A percentile compares a stretch with the other conserved stretches of the same genome.
phyloP scores from a whole-genome alignment of 2,888 invertebrate species.

The Stenchaetothrips biformis region DNA sequence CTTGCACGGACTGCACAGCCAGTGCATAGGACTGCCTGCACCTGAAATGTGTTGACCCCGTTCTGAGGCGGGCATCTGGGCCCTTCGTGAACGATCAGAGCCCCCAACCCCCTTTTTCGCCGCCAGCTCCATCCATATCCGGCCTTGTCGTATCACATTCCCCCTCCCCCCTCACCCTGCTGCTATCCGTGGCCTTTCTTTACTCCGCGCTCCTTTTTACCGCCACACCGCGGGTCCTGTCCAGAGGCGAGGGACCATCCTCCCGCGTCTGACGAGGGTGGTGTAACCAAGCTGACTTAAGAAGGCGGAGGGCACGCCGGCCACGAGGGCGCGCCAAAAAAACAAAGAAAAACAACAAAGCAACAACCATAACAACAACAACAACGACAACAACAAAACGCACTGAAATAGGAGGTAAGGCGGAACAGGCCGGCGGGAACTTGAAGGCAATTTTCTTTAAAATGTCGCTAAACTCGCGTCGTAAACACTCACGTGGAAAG shows the following conservation, averaged over 20 bases:
- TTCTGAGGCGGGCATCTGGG: slow-evolving; percentile 42
- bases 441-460: too few relatives aligned
- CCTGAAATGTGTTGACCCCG: slow-evolving; percentile 19
- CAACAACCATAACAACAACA: too few relatives aligned
- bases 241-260: not conserved
- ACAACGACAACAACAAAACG: too few relatives aligned
- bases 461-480: too few relatives aligned
- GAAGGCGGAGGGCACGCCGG: not conserved
- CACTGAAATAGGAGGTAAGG: too few relatives aligned
- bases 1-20: not conserved
- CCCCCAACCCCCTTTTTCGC: slow-evolving; percentile 39
- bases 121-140: not conserved
- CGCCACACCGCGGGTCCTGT: not conserved
- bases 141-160: slow-evolving; percentile 3
- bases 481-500: too few relatives aligned
- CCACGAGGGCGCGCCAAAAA: not conserved
- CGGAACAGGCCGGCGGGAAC: too few relatives aligned
- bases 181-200: not conserved
- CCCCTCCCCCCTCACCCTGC: not conserved
- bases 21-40: not conserved
- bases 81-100: slow-evolving; percentile 46
- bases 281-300: not conserved
- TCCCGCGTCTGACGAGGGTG: not conserved
- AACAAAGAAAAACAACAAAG: not conserved
- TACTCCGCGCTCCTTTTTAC: not conserved